A percentile compares a stretch with the other conserved stretches of the same genome.
Conservation (phyloP, 2,888 invertebrate species). For the Harpagoxenus sublaevis region DNA sequence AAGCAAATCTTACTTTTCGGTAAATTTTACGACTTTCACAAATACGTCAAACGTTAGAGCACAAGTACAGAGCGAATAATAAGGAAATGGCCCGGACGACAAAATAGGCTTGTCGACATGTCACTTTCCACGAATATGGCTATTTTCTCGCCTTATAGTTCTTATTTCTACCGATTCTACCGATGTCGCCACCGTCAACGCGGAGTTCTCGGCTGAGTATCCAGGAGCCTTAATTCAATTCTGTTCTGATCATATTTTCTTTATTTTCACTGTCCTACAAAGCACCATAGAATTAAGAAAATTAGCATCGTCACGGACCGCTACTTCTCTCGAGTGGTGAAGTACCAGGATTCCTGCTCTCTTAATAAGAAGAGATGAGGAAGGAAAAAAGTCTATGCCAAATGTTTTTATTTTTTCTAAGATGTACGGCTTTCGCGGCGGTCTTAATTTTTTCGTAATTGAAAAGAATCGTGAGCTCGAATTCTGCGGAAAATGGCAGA, state of each 20-base stretch:
- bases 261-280: neutral
- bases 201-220: too few relatives aligned
- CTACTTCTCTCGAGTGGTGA: neutral
- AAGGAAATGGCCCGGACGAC: too few relatives aligned
- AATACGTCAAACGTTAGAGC: too few relatives aligned
- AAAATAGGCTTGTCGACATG: too few relatives aligned
- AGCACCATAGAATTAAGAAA: conserved; percentile 10
- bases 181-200: too few relatives aligned
- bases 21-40: too few relatives aligned
- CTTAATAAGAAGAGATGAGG: conserved; percentile 8
- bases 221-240: conserved; percentile 3
- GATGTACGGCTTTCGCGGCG: neutral
- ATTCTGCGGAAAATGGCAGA: neutral
- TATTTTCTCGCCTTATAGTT: too few relatives aligned
- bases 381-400: neutral
- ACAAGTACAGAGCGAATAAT: too few relatives aligned
- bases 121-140: too few relatives aligned
- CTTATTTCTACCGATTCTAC: too few relatives aligned
- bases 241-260: neutral
- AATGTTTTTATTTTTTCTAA: conserved; percentile 9
- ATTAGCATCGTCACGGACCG: conserved; percentile 15
- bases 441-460: conserved; percentile 39
- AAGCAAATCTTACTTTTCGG: too few relatives aligned
- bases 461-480: conserved; percentile 5
- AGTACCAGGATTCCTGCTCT: neutral